Evolutionary conservation across 2,113 vertebrate species (phyloP).

Genomic region (Vireo altiloquus): DNA sequence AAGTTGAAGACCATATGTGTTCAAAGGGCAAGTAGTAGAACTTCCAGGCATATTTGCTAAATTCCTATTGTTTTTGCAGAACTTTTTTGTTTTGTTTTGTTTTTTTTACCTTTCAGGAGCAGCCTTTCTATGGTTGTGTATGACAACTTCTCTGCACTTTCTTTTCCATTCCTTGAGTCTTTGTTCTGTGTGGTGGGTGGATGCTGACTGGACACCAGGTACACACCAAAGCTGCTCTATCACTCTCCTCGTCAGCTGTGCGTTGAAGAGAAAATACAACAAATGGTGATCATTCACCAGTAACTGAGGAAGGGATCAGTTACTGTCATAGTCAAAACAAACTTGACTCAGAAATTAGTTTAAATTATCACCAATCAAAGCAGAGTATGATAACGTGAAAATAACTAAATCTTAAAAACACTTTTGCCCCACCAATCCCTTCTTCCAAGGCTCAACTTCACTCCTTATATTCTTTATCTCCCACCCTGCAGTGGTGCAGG

Average conservation of each 20-base stretch:
- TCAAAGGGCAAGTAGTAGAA: neutral
- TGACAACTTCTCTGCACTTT: neutral
- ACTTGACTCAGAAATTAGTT: neutral
- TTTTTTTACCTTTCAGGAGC: neutral
- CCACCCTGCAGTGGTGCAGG: neutral
- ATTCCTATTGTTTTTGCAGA: neutral
- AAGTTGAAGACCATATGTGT: neutral
- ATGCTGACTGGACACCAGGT: too few species aligned
- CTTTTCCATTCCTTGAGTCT: neutral
- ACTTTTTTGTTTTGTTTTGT: neutral
- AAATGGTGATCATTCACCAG: neutral
- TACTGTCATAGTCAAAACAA: neutral
- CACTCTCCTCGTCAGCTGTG: neutral
- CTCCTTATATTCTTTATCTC: neutral
- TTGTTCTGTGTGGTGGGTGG: neutral
- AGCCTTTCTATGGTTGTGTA: neutral
- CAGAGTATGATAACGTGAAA: neutral
- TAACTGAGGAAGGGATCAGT: neutral
- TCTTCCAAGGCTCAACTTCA: neutral
- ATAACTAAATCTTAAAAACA: neutral
- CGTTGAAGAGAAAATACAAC: neutral
- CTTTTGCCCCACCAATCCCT: accelerated
- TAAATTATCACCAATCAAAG: neutral
- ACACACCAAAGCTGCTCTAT: neutral
- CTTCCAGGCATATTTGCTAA: neutral